Base-by-base conservation (phyloP, 2,888 invertebrate species). In the Pomacea canaliculata region DNA sequence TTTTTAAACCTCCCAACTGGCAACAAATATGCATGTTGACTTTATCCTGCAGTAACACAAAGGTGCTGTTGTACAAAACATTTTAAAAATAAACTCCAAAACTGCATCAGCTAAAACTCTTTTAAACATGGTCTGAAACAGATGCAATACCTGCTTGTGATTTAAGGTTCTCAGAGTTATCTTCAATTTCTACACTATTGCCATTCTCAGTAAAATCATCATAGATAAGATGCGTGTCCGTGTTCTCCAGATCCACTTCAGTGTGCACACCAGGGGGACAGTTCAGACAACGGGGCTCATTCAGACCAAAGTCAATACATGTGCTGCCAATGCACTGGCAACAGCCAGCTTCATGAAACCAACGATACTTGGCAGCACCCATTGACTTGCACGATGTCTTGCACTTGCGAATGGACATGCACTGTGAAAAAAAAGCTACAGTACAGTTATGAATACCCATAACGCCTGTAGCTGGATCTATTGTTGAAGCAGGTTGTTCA, bases 261-360 rank as follows among this genome's bases (percentile, higher is more conserved):
- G 70, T 7, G 63, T 62, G 48, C 10, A 46, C n/a, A 18, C 23
- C 49, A 3, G 67, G 63, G 2, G 83, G 83, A 68, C 85, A 85
- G 8, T 77, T 71, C n/a, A 78, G 71, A 75, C 85, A 87, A 70
- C 81, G 79, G 48, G 85, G 83, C 69, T 83, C 81, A 87, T 94
- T 86, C 3, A 86, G 80, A 1, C 97, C 97, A 90, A 96, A 97
- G 89, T 96, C 96, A 81, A 96, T 93, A 89, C 97, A 97, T 70
- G 94, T 95, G 81, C 94, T 94, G 1, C 97, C 97, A 71, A 97
- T 94, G 89, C 97, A 97, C 91, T 97, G 96, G 90, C 97, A 97
- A 89, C 97, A 97, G 1, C 97, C 97, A 70, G 86, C 81, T 88
- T 97, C 96, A 91, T 97, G 96, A 91, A 97, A 97, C 97, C 97